phyloP scores from a whole-genome alignment of 2,797 vertebrate genomes.

The Syngnathus acus region DNA sequence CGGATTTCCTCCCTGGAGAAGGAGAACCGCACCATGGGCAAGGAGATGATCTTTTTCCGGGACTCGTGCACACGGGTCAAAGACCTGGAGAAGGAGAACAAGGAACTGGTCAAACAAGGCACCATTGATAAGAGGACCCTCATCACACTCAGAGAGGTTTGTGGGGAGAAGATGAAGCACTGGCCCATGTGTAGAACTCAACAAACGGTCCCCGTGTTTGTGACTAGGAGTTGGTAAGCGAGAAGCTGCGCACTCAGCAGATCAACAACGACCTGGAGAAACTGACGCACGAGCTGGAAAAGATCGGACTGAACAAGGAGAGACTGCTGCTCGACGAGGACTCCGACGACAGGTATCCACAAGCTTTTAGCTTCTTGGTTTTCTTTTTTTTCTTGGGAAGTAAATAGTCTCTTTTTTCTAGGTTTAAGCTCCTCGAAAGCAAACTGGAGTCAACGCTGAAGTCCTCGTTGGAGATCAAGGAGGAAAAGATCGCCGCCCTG shows the following conservation, averaged over 20 bases:
- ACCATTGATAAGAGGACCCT: slow-evolving; percentile 95
- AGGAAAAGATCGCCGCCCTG: slow-evolving; percentile 95
- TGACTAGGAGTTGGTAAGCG: slow-evolving; percentile 88
- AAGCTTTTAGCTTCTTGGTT: not conserved
- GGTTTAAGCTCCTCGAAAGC: slow-evolving; percentile 91
- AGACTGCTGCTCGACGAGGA: slow-evolving; percentile 86
- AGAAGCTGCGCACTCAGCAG: slow-evolving; percentile 92
- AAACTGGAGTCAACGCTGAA: slow-evolving; percentile 93
- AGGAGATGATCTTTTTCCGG: slow-evolving; percentile 86
- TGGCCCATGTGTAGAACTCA: too few species aligned
- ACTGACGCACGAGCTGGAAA: slow-evolving; percentile 92
- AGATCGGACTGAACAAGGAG: slow-evolving; percentile 95
- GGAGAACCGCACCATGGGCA: slow-evolving; percentile 87
- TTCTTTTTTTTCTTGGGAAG: not conserved
- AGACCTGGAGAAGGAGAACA: slow-evolving; percentile 92
- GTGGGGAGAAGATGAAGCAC: not conserved
- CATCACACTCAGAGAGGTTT: slow-evolving; percentile 85
- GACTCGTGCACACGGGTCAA: slow-evolving; percentile 85
- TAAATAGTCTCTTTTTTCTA: slow-evolving; percentile 39
- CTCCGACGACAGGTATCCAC: slow-evolving; percentile 84
- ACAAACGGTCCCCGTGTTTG: slow-evolving; percentile 6
- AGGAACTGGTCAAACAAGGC: slow-evolving; percentile 87
- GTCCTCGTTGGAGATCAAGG: slow-evolving; percentile 97
- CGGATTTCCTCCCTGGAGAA: slow-evolving; percentile 85
- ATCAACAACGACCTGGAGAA: slow-evolving; percentile 97